Percentiles rank a stretch among this genome's conserved stretches.
Conservation (phyloP, 2,888 invertebrate species). For the Epistrophe eligans region DNA sequence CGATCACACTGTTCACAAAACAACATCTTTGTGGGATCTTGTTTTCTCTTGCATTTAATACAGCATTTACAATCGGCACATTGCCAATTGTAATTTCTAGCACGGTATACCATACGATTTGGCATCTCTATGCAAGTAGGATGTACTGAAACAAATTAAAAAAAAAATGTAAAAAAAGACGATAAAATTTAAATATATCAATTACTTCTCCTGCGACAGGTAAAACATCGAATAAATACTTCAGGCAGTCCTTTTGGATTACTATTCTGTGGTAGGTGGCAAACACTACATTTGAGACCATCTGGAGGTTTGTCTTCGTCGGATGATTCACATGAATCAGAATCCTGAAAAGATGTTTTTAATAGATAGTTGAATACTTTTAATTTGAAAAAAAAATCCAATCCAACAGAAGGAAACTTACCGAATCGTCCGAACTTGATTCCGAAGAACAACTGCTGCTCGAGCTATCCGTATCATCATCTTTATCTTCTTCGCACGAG, state of each 20-base stretch:
- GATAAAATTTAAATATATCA: background rate
- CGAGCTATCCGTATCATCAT: slow-evolving; percentile 77
- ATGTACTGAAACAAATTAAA: slow-evolving; percentile 86
- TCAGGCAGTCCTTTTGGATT: slow-evolving; percentile 86
- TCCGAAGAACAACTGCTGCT: slow-evolving; percentile 70
- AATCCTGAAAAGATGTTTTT: slow-evolving; percentile 45
- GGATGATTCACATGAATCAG: slow-evolving; percentile 76
- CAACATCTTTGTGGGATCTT: slow-evolving; percentile 95
- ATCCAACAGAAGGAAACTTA: slow-evolving; percentile 33
- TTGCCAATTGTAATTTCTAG: slow-evolving; percentile 95
- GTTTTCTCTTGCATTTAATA: slow-evolving; percentile 91
- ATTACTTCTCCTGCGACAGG: slow-evolving; percentile 86
- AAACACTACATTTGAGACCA: slow-evolving; percentile 85
- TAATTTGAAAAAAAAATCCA: background rate
- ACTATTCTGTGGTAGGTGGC: slow-evolving; percentile 86
- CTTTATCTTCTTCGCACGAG: slow-evolving; percentile 80
- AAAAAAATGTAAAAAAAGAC: background rate
- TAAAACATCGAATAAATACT: slow-evolving; percentile 86
- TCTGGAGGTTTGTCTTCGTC: slow-evolving; percentile 80
- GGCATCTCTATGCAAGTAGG: slow-evolving; percentile 94
- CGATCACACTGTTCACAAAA: slow-evolving; percentile 97
- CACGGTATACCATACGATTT: slow-evolving; percentile 92
- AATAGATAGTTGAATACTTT: background rate
- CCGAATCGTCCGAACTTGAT: slow-evolving; percentile 74
- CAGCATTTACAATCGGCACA: slow-evolving; percentile 97